Evolutionary conservation across 2,888 invertebrate genomes (phyloP).

Genomic region (Nebria brevicollis): DNA sequence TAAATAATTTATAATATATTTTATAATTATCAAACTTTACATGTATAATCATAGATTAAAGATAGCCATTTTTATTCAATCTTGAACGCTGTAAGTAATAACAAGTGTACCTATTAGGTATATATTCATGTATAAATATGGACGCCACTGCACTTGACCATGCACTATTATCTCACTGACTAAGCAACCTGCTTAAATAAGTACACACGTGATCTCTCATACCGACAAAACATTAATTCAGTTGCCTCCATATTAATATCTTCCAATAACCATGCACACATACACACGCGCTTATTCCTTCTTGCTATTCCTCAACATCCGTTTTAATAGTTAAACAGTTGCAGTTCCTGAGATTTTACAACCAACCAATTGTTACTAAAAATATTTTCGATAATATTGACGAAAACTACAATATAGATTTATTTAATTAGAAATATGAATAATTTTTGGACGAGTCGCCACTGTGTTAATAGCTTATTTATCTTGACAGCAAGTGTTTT

Average conservation of each 20-base stretch:
- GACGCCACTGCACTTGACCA: constrained; percentile 1
- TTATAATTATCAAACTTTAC: neutral
- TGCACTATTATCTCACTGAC: constrained; percentile 1
- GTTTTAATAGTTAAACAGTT: neutral
- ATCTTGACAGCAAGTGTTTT: neutral
- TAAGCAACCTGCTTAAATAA: neutral
- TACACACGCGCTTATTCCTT: neutral
- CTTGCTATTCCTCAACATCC: constrained; percentile 3
- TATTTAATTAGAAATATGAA: neutral
- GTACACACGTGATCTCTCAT: neutral
- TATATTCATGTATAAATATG: neutral
- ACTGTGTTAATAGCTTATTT: neutral
- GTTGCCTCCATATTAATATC: constrained; percentile 16
- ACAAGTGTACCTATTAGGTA: neutral
- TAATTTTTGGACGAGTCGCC: neutral
- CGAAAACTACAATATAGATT: too few species aligned
- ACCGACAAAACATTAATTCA: constrained; percentile 15
- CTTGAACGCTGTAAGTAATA: neutral
- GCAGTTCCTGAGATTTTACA: neutral
- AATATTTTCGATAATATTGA: too few species aligned
- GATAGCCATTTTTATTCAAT: neutral
- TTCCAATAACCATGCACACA: constrained; percentile 12
- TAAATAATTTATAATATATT: neutral
- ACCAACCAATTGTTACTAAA: too few species aligned
- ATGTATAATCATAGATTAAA: neutral